Conservation (phyloP, 2,113 vertebrate genomes). For the Acinonyx jubatus region DNA sequence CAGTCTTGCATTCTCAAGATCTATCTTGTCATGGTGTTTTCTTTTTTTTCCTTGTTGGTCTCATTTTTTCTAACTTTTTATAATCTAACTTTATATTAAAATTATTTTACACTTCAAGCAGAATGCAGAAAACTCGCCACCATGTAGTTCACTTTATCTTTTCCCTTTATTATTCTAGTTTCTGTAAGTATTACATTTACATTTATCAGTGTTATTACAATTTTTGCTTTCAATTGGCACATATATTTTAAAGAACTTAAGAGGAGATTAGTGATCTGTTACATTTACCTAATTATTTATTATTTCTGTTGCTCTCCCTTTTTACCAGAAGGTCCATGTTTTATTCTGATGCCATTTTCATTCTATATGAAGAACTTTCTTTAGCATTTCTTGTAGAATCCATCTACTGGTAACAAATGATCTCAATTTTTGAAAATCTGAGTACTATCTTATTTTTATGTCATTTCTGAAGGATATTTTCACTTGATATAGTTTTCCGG, state of each 20-base stretch:
- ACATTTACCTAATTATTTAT: background rate
- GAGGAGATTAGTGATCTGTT: background rate
- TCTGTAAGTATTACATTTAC: background rate
- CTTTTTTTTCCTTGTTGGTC: background rate
- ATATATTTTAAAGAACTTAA: background rate
- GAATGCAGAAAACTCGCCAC: background rate
- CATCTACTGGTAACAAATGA: background rate
- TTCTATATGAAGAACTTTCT: background rate
- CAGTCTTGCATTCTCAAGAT: background rate
- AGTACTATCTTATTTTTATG: background rate
- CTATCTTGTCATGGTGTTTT: background rate
- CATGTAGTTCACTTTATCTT: background rate
- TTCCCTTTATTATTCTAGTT: background rate
- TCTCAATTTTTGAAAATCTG: background rate
- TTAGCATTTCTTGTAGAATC: background rate
- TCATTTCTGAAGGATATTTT: background rate
- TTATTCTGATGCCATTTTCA: background rate
- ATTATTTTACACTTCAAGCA: background rate
- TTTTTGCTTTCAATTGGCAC: background rate
- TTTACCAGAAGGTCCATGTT: background rate
- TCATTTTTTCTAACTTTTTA: background rate
- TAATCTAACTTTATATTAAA: background rate
- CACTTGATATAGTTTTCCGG: background rate
- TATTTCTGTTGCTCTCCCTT: background rate
- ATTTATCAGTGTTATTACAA: background rate